phyloP scores from a whole-genome alignment of 2,888 invertebrate species.

The Trichogramma evanescens region DNA sequence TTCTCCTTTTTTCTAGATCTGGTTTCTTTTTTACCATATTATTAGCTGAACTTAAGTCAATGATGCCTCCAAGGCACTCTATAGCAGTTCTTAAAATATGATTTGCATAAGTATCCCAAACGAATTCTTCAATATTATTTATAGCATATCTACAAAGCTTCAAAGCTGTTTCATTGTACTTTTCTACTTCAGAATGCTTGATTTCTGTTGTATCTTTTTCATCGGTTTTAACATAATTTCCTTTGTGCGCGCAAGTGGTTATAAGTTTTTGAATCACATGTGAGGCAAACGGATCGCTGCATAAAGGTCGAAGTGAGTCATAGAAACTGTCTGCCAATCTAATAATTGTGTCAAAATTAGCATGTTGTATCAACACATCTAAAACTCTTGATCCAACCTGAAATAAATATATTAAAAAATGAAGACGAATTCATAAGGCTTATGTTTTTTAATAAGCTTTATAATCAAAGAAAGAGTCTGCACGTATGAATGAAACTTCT shows the following conservation, averaged over 20 bases:
- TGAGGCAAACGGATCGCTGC: slow-evolving; percentile 70
- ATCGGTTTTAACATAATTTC: slow-evolving; percentile 34
- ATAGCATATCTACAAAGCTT: slow-evolving; percentile 69
- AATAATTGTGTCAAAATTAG: slow-evolving; percentile 57
- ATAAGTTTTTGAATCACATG: slow-evolving; percentile 71
- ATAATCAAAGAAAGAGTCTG: neutral
- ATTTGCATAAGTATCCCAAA: slow-evolving; percentile 71
- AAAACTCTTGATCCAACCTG: slow-evolving; percentile 66
- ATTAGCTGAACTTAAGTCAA: slow-evolving; percentile 32
- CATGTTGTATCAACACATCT: slow-evolving; percentile 66
- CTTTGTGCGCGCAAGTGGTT: slow-evolving; percentile 52
- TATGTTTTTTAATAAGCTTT: neutral
- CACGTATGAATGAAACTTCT: too few relatives aligned
- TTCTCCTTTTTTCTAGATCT: slow-evolving; percentile 26
- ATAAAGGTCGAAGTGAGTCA: slow-evolving; percentile 62
- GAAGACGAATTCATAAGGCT: neutral
- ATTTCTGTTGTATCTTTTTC: slow-evolving; percentile 10
- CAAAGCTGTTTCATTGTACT: slow-evolving; percentile 59
- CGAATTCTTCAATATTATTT: slow-evolving; percentile 80
- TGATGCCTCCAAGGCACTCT: slow-evolving; percentile 63
- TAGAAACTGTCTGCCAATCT: slow-evolving; percentile 58
- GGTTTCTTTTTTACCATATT: slow-evolving; percentile 20
- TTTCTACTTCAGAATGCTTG: slow-evolving; percentile 38
- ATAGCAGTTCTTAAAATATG: slow-evolving; percentile 68
- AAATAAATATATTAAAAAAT: neutral